phyloP scores from a whole-genome alignment of 1,140 invertebrate species.

The Trachelipus rathkii region DNA sequence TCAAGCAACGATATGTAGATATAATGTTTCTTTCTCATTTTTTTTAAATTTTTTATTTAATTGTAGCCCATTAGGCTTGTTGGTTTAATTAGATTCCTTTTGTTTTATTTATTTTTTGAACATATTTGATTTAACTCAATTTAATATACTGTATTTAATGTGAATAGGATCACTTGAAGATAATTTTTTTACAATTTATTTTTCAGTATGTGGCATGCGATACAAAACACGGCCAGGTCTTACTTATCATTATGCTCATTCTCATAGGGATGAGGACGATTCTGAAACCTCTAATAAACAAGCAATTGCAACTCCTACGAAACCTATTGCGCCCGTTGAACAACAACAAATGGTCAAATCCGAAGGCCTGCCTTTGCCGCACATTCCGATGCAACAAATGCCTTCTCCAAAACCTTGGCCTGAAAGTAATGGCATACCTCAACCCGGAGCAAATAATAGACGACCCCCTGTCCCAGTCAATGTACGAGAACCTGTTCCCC shows the following conservation, averaged over 20 bases:
- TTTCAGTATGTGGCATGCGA: conserved; percentile 87
- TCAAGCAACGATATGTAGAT: too few species aligned
- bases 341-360: conserved; percentile 47
- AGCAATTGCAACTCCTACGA: background rate
- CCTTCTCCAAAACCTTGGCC: background rate
- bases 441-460: too few species aligned
- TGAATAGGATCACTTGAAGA: too few species aligned
- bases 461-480: background rate
- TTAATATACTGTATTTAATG: too few species aligned
- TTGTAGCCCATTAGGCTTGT: too few species aligned
- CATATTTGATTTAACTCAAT: too few species aligned
- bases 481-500: background rate
- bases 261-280: conserved; percentile 66
- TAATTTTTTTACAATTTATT: background rate
- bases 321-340: conserved; percentile 30
- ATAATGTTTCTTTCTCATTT: too few species aligned
- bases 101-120: too few species aligned
- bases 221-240: conserved; percentile 96
- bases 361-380: conserved; percentile 33
- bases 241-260: conserved; percentile 94
- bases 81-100: too few species aligned
- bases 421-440: background rate
- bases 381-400: conserved; percentile 23
- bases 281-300: background rate
- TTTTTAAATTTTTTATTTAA: too few species aligned